phyloP scores from a whole-genome alignment of 2,113 vertebrate species.

The Copsychus sechellarum region DNA sequence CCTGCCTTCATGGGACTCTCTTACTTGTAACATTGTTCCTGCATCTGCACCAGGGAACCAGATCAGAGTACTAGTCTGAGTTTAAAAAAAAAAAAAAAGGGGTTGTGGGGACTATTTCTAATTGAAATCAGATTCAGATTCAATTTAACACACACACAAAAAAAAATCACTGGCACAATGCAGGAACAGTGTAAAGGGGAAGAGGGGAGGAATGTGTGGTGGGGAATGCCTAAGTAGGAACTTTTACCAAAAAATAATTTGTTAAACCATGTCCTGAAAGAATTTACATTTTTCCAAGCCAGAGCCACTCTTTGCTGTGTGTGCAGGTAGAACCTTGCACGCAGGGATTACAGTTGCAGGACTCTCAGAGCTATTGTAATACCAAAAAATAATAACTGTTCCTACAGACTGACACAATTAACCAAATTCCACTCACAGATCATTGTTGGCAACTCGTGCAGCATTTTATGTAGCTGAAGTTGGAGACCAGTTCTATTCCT shows the following conservation, averaged over 20 bases:
- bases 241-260: neutral
- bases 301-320: neutral
- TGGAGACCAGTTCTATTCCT: neutral
- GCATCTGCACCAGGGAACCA: neutral
- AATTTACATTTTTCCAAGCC: neutral
- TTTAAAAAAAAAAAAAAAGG: neutral
- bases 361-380: neutral
- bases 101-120: neutral
- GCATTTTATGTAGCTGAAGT: constrained; percentile 19
- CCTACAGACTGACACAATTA: constrained; percentile 44
- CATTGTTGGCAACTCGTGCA: constrained; percentile 8
- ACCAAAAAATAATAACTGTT: neutral
- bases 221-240: neutral
- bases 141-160: neutral
- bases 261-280: neutral
- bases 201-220: neutral
- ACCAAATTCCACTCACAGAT: constrained; percentile 44
- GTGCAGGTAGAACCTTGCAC: neutral
- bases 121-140: constrained; percentile 19
- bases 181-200: neutral
- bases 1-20: neutral
- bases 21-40: neutral
- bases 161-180: neutral
- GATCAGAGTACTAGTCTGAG: neutral
- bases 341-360: neutral